Evolutionary conservation across 2,888 invertebrate species (phyloP), one percentile per base, ranked within the genome.

Genomic region (Colletes collaris): DNA sequence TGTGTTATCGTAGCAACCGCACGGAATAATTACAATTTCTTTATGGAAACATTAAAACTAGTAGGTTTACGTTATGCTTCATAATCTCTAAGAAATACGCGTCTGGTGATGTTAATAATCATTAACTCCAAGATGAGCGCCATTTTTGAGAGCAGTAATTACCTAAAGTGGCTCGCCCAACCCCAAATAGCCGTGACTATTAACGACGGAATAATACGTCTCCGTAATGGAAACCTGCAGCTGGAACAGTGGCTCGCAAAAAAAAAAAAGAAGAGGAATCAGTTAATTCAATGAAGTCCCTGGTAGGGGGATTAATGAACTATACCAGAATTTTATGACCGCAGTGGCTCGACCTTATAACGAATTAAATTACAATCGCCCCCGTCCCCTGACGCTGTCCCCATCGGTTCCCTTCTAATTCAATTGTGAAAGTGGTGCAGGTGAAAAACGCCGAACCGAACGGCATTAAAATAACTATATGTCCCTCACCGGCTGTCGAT

Each of bases 331-430:
- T 83, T 86, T 86, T 86, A 86, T 67, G 85, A 85, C 78, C 78
- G 52, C 58, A 70, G 64, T 58, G 59, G 59, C 56, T 49, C 68
- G 77, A 80, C 75, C 82, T 79, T 79, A 68, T 72, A 79, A 73
- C 74, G 83, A 88, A 87, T 79, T 84, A 88, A 88, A 86, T 88
- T 86, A 81, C 82, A 85, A 82, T 83, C 78, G 78, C 80, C 75
- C 72, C 81, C 63, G 77, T 81, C 75, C 73, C 65, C 72, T 65
- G 58, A 59, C 68, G 62, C 68, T 55, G 71, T 73, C 19, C 44
- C 67, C 55, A 70, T 71, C 72, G 80, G 76, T 80, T 75, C 79
- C 69, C 67, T 69, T 78, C 72, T 86, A 89, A 87, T 88, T 85
- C 79, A 83, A 84, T 88, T 83, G 67, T 63, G 73, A 77, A 73